phyloP scores from a whole-genome alignment of 2,797 vertebrate species.

The Anguilla obscura region DNA sequence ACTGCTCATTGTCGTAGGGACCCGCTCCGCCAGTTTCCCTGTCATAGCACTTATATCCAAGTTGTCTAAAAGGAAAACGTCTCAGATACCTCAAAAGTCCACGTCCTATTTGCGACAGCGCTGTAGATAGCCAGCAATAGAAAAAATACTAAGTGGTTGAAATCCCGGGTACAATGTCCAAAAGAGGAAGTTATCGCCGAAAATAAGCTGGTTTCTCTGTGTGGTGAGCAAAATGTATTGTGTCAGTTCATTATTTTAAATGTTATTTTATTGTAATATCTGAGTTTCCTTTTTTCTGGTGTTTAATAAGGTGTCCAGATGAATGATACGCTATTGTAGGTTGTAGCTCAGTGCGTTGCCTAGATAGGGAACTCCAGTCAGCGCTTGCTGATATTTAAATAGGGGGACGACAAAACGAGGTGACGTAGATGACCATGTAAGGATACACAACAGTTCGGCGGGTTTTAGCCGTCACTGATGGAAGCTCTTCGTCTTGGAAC shows the following conservation, averaged over 20 bases:
- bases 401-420: conserved; percentile 73
- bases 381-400: conserved; percentile 72
- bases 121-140: conserved; percentile 5
- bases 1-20: conserved; percentile 77
- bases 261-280: neutral
- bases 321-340: conserved; percentile 16
- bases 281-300: conserved; percentile 14
- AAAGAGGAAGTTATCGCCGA: conserved; percentile 15
- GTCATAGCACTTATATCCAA: conserved; percentile 68
- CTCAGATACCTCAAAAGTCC: neutral
- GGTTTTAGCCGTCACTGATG: conserved; percentile 74
- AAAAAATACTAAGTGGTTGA: neutral
- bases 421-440: conserved; percentile 88
- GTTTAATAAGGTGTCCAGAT: conserved; percentile 13
- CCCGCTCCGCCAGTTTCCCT: conserved; percentile 78
- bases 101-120: conserved; percentile 16
- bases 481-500: conserved; percentile 82
- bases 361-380: conserved; percentile 70
- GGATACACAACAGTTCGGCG: conserved; percentile 76
- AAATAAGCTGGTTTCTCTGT: conserved; percentile 7
- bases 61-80: conserved; percentile 21
- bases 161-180: conserved; percentile 25
- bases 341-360: conserved; percentile 69
- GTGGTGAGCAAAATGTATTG: neutral
- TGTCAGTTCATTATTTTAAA: neutral